Evolutionary conservation across 2,888 invertebrate genomes (phyloP).

Genomic region (Dryocosmus kuriphilus): DNA sequence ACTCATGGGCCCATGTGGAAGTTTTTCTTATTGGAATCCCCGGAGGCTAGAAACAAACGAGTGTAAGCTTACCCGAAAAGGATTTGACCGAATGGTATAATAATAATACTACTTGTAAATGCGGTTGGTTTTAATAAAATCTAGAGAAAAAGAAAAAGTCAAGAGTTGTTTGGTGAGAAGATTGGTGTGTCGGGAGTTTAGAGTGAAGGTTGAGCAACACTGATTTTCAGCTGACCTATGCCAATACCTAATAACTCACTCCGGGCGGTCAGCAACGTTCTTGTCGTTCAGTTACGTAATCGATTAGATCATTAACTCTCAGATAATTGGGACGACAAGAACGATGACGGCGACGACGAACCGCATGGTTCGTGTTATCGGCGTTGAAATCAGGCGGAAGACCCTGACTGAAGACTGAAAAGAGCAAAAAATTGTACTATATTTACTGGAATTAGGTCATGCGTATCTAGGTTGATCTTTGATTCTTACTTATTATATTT

Average conservation of each 20-base stretch:
- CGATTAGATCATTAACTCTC: slow-evolving; percentile 60
- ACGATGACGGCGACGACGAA: slow-evolving; percentile 47
- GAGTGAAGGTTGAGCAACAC: slow-evolving; percentile 27
- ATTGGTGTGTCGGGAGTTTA: background rate
- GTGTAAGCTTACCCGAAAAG: too few species aligned
- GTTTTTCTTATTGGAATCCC: too few species aligned
- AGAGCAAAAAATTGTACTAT: background rate
- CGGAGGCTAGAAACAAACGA: too few species aligned
- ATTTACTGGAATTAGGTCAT: slow-evolving; percentile 9
- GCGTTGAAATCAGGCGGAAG: slow-evolving; percentile 19
- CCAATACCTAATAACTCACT: slow-evolving; percentile 50
- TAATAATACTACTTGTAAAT: too few species aligned
- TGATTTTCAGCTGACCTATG: slow-evolving; percentile 45
- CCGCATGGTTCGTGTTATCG: slow-evolving; percentile 47
- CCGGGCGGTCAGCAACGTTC: slow-evolving; percentile 42
- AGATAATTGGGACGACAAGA: slow-evolving; percentile 57
- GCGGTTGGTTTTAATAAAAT: too few species aligned
- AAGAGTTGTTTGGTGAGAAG: too few species aligned
- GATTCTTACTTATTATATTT: background rate
- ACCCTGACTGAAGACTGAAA: slow-evolving; percentile 3
- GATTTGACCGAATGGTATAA: too few species aligned
- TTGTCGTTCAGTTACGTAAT: slow-evolving; percentile 53
- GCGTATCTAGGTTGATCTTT: background rate
- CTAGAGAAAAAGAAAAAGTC: too few species aligned
- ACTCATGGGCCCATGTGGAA: too few species aligned